Conservation (phyloP, 2,797 vertebrate genomes). For the Tadarida brasiliensis region DNA sequence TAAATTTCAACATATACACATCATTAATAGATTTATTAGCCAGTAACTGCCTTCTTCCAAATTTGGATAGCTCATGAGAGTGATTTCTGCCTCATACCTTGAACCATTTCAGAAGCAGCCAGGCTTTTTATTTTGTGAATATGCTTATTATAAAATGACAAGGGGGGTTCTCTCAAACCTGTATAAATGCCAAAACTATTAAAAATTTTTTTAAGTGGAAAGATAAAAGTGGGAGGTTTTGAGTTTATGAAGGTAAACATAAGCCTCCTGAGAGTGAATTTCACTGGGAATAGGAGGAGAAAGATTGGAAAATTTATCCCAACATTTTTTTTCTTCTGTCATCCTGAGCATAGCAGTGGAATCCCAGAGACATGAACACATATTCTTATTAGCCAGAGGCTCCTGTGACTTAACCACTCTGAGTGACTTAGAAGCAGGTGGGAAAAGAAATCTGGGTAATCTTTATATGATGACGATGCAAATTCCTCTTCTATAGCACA, state of each 20-base stretch:
- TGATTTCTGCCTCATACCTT: not conserved
- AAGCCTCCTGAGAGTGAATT: not conserved
- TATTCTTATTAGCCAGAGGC: constrained; percentile 11
- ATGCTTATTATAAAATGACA: not conserved
- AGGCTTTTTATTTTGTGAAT: constrained; percentile 8
- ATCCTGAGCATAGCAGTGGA: not conserved
- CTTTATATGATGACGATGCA: constrained; percentile 5
- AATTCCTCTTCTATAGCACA: not conserved
- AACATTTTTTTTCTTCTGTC: not conserved
- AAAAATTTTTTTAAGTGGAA: constrained; percentile 46
- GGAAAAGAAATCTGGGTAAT: constrained; percentile 49
- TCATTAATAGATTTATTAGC: constrained; percentile 40
- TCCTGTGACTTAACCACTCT: constrained; percentile 37
- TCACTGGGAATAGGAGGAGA: not conserved
- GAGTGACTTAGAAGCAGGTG: constrained; percentile 28
- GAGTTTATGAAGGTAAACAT: not conserved
- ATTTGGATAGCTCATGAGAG: not conserved
- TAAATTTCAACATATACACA: not conserved
- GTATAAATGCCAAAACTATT: constrained; percentile 10
- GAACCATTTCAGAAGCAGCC: constrained; percentile 20
- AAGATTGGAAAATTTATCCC: constrained; percentile 30
- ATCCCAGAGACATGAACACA: not conserved
- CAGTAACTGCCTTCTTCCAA: not conserved
- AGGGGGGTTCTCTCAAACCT: constrained; percentile 30
- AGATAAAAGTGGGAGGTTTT: constrained; percentile 9